Percentiles rank a stretch among this genome's conserved stretches.
These are phyloP conservation scores for Anisognathus igniventris DNA, from an alignment of 2,797 vertebrate species.

Conservation along the genomic window DNA sequence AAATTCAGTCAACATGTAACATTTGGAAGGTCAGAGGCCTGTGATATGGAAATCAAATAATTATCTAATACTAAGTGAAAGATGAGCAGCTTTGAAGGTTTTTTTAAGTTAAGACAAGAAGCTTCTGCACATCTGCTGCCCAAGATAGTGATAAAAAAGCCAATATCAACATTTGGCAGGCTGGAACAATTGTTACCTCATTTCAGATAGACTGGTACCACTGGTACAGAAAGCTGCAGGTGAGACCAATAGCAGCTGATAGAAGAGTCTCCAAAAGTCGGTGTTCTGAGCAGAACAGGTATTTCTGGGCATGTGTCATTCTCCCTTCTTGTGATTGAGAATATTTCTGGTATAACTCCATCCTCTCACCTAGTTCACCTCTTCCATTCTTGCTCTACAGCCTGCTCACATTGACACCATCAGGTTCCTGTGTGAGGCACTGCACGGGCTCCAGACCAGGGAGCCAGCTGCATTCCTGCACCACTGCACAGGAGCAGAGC, in stretches of 20 bases:
- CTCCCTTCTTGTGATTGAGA: neutral
- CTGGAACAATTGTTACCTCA: neutral
- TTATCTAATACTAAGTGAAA: neutral
- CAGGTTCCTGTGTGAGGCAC: neutral
- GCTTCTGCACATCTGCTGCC: neutral
- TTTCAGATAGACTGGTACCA: neutral
- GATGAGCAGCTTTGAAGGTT: neutral
- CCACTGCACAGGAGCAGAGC: neutral
- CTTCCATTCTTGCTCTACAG: neutral
- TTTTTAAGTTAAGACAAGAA: neutral
- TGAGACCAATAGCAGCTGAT: neutral
- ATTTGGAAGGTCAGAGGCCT: neutral
- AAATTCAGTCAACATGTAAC: neutral
- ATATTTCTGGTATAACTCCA: neutral
- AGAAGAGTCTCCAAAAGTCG: neutral
- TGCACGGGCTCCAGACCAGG: fast-evolving
- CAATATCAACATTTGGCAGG: neutral
- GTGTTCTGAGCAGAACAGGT: neutral
- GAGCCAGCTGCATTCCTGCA: neutral
- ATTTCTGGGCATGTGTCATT: neutral
- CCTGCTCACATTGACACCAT: fast-evolving
- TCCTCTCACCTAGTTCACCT: neutral
- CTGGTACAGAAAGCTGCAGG: neutral
- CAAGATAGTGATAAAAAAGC: neutral
- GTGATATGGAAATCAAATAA: neutral